Percentiles rank a stretch among this genome's conserved stretches.
Evolutionary conservation across 1,140 invertebrate genomes (phyloP).

Genomic region (Anoplophora glabripennis): DNA sequence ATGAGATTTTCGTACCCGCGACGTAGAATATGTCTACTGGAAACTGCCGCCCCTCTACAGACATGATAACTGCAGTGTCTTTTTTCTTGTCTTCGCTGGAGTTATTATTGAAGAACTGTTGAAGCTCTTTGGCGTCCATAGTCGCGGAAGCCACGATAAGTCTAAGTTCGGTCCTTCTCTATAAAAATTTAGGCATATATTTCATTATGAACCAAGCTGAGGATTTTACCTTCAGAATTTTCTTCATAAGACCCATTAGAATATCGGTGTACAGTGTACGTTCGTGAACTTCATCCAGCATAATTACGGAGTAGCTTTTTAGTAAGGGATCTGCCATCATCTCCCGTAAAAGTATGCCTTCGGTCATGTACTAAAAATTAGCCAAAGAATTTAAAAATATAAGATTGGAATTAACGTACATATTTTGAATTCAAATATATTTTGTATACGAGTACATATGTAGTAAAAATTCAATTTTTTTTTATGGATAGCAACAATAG

Average conservation of each 20-base stretch:
- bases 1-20: constrained; percentile 58
- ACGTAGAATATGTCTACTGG: constrained; percentile 86
- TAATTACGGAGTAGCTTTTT: constrained; percentile 83
- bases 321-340: constrained; percentile 93
- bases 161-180: constrained; percentile 81
- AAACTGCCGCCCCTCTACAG: constrained; percentile 84
- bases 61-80: constrained; percentile 79
- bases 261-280: constrained; percentile 91
- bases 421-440: too few species aligned
- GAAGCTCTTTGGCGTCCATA: constrained; percentile 83
- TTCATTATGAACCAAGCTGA: neutral
- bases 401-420: too few species aligned
- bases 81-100: constrained; percentile 53
- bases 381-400: too few species aligned
- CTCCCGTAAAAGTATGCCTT: constrained; percentile 91
- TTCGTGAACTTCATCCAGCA: constrained; percentile 97
- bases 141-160: constrained; percentile 94
- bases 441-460: too few species aligned
- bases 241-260: constrained; percentile 90
- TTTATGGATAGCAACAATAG: too few species aligned
- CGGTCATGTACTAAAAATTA: constrained; percentile 83
- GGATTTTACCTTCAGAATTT: constrained; percentile 70
- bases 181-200: constrained; percentile 37
- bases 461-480: too few species aligned
- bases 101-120: constrained; percentile 85